These are phyloP conservation scores for Simalia tracyae DNA, from an alignment of 2,797 vertebrate species.

Conservation along the genomic window DNA sequence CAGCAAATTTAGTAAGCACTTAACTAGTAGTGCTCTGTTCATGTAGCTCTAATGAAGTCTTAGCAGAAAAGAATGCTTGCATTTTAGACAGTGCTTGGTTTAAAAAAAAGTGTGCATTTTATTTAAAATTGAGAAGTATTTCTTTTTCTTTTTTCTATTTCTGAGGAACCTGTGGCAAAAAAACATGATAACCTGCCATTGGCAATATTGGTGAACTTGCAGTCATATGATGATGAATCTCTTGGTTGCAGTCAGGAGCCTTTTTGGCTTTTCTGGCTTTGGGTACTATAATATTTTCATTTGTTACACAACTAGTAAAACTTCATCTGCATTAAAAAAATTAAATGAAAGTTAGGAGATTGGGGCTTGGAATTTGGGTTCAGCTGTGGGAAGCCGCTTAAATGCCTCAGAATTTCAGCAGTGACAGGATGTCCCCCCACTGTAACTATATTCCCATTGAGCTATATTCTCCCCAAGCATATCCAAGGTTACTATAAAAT, in stretches of 20 bases:
- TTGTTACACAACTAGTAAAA: background rate
- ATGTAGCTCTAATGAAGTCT: background rate
- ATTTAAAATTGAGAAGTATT: slow-evolving; percentile 10
- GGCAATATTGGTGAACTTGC: slow-evolving; percentile 24
- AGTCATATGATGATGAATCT: slow-evolving; percentile 2
- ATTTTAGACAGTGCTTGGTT: background rate
- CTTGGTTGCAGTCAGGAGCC: background rate
- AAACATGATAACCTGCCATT: slow-evolving; percentile 32
- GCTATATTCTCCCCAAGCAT: background rate
- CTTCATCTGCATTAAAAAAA: background rate
- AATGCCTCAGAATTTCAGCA: background rate
- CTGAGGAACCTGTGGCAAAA: slow-evolving; percentile 20
- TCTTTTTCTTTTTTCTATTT: background rate
- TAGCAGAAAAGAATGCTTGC: background rate
- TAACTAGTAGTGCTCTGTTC: background rate
- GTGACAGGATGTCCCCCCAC: background rate
- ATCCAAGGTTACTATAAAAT: background rate
- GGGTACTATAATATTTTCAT: slow-evolving; percentile 7
- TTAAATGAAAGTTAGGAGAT: background rate
- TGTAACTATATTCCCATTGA: background rate
- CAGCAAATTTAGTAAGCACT: background rate
- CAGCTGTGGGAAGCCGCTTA: background rate
- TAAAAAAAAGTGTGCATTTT: background rate
- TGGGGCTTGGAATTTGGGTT: background rate
- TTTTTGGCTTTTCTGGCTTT: slow-evolving; percentile 18